Base-by-base conservation (phyloP, 2,797 vertebrate genomes). In the Falco biarmicus region DNA sequence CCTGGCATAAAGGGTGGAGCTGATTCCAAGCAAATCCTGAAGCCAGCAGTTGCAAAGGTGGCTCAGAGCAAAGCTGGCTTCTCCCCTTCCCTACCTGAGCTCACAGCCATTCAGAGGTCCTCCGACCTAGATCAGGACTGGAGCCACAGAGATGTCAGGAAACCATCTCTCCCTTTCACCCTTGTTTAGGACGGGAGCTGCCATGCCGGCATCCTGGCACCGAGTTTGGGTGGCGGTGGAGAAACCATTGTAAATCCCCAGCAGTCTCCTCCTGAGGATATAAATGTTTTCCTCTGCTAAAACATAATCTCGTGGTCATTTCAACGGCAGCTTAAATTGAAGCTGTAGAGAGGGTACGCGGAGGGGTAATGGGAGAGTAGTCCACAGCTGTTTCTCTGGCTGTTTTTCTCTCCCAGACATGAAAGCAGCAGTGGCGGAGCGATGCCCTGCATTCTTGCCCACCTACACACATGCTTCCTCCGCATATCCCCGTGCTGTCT, bases 391-490 rank as follows among this genome's bases (percentile, higher is more conserved):
- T 95, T 83, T 91, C 39, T 87, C 84, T 69, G 95, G 50, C 76
- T 90, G 78, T 61, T 86, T 68, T 69, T 90, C 88, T 71, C 73
- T 53, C 84, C 94, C 92, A 82, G 84, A 80, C 94, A 74, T 22
- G 85, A 51, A 86, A 94, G 93, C 77, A 41, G 90, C 90, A 66
- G 60, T 34, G 26, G 39, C 3, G 8, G 70, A 69, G 81, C 31
- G 39, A 43, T 77, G 90, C 84, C 29, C 95, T 74, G 75, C 97
- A 92, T 97, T 97, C 95, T 93, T 66, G 85, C 81, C 96, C 95
- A 98, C 94, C 96, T 97, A 97, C 95, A 96, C 92, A 96, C 73
- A 90, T 89, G 91, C 93, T 71, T 90, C 54, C 57, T 65, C 61
- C 25, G 8, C 71, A 93, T 91, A 87, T 50, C 95, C 76, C 93